Conservation (phyloP, 2,888 invertebrate species). For the Eupithecia abbreviata region DNA sequence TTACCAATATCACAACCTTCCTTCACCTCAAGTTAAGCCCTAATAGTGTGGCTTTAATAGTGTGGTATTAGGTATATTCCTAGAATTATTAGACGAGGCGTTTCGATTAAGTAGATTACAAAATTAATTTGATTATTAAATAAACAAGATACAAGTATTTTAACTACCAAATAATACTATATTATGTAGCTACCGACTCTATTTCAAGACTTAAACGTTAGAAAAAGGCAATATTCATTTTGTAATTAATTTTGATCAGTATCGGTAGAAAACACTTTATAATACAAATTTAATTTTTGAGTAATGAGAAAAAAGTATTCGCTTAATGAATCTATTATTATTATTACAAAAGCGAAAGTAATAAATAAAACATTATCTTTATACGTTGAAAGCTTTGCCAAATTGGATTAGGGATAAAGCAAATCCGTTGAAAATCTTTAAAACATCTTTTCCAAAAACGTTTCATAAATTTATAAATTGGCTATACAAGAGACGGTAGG, state of each 20-base stretch:
- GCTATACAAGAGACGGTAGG: background rate
- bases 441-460: conserved; percentile 12
- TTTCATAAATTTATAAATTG: background rate
- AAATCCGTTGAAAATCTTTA: conserved; percentile 10
- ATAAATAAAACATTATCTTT: background rate
- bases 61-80: background rate
- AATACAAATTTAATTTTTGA: background rate
- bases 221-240: background rate
- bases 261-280: background rate
- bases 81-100: background rate
- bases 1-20: conserved; percentile 17
- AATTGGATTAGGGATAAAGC: conserved; percentile 11
- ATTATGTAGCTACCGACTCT: background rate
- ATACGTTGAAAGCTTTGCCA: conserved; percentile 5
- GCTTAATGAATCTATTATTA: background rate
- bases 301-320: background rate
- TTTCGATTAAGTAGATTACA: background rate
- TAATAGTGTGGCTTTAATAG: background rate
- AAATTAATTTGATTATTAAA: background rate
- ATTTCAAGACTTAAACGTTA: background rate
- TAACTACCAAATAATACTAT: background rate
- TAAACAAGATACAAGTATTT: background rate
- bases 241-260: background rate
- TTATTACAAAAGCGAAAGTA: background rate
- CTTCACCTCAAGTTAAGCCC: conserved; percentile 3